phyloP scores from a whole-genome alignment of 2,797 vertebrate species.

The Dryobates pubescens region DNA sequence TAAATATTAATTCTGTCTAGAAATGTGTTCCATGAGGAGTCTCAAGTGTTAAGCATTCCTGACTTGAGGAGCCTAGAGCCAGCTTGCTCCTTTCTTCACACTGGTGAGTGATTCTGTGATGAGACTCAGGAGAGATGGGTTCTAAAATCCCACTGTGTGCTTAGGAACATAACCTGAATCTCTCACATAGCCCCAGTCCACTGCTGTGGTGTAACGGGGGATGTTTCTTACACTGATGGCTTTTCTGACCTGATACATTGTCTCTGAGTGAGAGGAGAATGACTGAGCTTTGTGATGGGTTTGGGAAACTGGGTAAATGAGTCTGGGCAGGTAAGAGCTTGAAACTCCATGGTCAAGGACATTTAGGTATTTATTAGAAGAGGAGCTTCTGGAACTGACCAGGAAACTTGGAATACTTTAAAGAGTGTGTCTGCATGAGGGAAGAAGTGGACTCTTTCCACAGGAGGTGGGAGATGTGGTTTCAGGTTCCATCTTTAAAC shows the following conservation, averaged over 20 bases:
- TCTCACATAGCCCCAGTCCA: neutral
- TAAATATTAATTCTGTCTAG: neutral
- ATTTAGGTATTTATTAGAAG: neutral
- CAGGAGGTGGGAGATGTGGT: neutral
- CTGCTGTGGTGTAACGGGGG: neutral
- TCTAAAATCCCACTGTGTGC: neutral
- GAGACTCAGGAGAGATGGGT: neutral
- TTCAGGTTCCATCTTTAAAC: neutral
- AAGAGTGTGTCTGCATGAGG: rapidly evolving
- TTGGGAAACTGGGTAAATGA: neutral
- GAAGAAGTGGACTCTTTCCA: neutral
- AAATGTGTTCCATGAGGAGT: neutral
- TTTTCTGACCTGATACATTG: neutral
- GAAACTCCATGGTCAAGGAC: neutral
- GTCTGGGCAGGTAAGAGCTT: neutral
- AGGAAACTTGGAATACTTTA: neutral
- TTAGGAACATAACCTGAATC: rapidly evolving
- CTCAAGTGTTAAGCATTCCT: neutral
- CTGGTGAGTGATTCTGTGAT: neutral
- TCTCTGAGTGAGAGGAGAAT: neutral
- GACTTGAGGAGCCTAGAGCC: neutral
- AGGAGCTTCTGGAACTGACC: neutral
- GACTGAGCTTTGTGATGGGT: neutral
- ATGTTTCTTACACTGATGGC: rapidly evolving
- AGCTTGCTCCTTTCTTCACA: neutral